Conservation (phyloP, 2,888 invertebrate genomes). For the Myopa testacea region DNA sequence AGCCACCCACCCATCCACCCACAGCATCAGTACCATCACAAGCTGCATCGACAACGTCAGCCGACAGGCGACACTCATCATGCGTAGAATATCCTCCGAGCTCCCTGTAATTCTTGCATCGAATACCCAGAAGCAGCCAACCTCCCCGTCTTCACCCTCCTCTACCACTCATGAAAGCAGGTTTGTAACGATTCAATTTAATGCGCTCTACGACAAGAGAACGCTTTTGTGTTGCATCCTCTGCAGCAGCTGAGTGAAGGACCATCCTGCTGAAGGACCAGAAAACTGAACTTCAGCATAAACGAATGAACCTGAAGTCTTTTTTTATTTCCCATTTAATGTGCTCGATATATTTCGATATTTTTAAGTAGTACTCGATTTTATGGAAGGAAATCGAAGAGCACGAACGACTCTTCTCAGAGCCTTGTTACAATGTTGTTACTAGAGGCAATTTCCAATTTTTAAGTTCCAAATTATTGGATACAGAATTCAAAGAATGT, state of each 20-base stretch:
- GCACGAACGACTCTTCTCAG: background rate
- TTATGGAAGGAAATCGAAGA: background rate
- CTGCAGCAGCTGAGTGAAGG: background rate
- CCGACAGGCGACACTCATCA: background rate
- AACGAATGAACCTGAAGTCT: too few relatives aligned
- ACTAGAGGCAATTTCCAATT: too few relatives aligned
- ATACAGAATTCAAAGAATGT: too few relatives aligned
- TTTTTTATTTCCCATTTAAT: too few relatives aligned
- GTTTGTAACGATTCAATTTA: background rate
- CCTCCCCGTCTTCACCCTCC: background rate
- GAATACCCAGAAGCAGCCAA: background rate
- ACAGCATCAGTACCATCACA: background rate
- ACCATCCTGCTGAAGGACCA: background rate
- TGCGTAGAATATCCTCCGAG: background rate
- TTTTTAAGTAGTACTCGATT: slow-evolving; percentile 1
- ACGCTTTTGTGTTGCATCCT: background rate
- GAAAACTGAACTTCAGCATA: background rate
- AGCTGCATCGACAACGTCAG: background rate
- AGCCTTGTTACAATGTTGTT: too few relatives aligned
- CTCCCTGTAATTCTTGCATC: too few relatives aligned
- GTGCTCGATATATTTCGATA: background rate
- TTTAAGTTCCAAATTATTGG: too few relatives aligned
- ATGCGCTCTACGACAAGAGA: background rate
- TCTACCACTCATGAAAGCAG: background rate
- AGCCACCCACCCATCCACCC: background rate